These are phyloP conservation scores for Lysiphlebus fabarum DNA, from an alignment of 1,140 invertebrate genomes.

Conservation along the genomic window DNA sequence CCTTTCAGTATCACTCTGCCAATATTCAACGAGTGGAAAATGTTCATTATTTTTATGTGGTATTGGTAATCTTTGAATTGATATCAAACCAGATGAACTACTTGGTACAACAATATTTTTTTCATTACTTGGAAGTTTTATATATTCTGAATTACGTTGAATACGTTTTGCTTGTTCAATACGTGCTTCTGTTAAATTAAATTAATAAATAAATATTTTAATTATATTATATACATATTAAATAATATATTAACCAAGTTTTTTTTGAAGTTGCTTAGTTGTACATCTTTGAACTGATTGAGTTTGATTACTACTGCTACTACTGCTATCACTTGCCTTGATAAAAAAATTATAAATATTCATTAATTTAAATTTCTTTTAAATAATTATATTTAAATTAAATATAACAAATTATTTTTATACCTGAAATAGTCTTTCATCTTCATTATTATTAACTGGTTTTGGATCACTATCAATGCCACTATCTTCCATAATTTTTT, in stretches of 20 bases:
- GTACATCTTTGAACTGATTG: constrained; percentile 42
- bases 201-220: constrained; percentile 16
- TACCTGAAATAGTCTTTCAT: constrained; percentile 55
- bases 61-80: constrained; percentile 60
- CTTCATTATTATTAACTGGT: constrained; percentile 45
- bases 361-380: constrained; percentile 17
- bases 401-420: constrained; percentile 10
- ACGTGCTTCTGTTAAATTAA: constrained; percentile 49
- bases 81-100: constrained; percentile 51
- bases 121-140: constrained; percentile 52
- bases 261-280: constrained; percentile 54
- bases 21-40: constrained; percentile 60
- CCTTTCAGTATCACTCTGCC: constrained; percentile 51
- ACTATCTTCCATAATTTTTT: constrained; percentile 61
- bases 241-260: constrained; percentile 45
- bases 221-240: neutral
- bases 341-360: constrained; percentile 25
- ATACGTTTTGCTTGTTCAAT: constrained; percentile 61
- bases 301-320: constrained; percentile 49
- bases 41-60: constrained; percentile 58
- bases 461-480: constrained; percentile 64
- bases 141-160: constrained; percentile 57
- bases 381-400: constrained; percentile 11
- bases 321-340: constrained; percentile 52
- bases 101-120: constrained; percentile 32